These are phyloP conservation scores for Pristionchus maxplancki DNA, from an alignment of 2,888 invertebrate genomes.

Conservation along the genomic window DNA sequence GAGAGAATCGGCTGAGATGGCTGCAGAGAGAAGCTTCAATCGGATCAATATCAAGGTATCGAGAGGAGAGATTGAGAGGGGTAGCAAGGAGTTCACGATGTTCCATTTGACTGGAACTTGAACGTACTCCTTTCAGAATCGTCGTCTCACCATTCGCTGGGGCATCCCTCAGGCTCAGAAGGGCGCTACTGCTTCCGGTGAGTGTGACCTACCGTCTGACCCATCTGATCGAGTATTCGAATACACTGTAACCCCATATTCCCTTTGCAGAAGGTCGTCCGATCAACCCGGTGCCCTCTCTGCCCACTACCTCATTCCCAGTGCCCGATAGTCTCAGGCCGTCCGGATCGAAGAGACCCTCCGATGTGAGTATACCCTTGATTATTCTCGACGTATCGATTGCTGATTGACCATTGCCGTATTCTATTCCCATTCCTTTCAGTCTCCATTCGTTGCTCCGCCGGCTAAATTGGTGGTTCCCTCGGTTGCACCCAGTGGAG, in stretches of 20 bases:
- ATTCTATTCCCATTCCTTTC: neutral
- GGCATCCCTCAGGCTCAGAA: constrained; percentile 90
- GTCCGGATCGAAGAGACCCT: constrained; percentile 38
- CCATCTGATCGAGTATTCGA: neutral
- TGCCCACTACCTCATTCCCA: constrained; percentile 57
- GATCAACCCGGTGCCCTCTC: constrained; percentile 72
- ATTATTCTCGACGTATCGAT: neutral
- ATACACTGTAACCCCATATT: neutral
- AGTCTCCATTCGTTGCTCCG: constrained; percentile 47
- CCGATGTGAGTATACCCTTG: constrained; percentile 5
- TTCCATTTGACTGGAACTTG: neutral
- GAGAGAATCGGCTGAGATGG: constrained; percentile 91
- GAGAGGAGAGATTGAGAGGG: neutral
- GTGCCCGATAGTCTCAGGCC: constrained; percentile 43
- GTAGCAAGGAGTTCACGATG: neutral
- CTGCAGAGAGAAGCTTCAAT: constrained; percentile 91
- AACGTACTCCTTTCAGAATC: constrained; percentile 80
- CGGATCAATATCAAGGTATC: constrained; percentile 86
- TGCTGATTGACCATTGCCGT: neutral
- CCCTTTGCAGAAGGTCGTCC: constrained; percentile 53
- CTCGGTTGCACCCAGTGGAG: constrained; percentile 46
- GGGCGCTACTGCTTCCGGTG: constrained; percentile 63
- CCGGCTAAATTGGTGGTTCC: constrained; percentile 53
- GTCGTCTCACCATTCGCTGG: constrained; percentile 97
- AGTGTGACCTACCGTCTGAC: neutral